These are phyloP conservation scores for Drosophila kikkawai DNA, from an alignment of 1,140 invertebrate genomes.

Conservation along the genomic window DNA sequence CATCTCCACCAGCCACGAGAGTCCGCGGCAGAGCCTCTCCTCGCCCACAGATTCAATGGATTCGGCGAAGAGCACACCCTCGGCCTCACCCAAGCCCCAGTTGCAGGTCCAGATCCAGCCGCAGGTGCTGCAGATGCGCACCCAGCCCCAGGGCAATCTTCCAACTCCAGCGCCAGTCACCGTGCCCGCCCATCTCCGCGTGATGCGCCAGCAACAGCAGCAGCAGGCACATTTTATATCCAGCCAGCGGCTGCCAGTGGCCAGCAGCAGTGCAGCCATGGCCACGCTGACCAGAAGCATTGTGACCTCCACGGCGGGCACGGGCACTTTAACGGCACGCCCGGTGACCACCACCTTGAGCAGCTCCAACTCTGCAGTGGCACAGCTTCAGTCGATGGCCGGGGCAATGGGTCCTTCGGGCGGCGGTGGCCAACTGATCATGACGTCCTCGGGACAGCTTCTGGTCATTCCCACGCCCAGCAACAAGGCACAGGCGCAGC, in stretches of 20 bases:
- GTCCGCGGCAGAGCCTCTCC: conserved; percentile 69
- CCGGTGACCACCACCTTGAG: conserved; percentile 46
- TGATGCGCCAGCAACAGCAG: conserved; percentile 45
- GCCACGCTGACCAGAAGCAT: conserved; percentile 60
- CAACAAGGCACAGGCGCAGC: conserved; percentile 59
- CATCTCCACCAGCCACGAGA: conserved; percentile 84
- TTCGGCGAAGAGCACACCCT: conserved; percentile 60
- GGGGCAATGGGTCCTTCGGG: conserved; percentile 21
- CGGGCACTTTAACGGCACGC: conserved; percentile 38
- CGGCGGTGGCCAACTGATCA: conserved; percentile 77
- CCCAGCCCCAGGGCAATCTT: conserved; percentile 76
- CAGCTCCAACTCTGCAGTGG: conserved; percentile 37
- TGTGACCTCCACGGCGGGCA: conserved; percentile 60
- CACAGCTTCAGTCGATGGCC: conserved; percentile 63
- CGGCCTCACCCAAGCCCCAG: conserved; percentile 60
- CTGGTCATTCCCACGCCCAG: conserved; percentile 86
- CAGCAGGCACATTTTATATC: conserved; percentile 40
- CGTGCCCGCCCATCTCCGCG: conserved; percentile 87
- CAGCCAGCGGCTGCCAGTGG: conserved; percentile 38
- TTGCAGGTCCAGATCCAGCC: conserved; percentile 29
- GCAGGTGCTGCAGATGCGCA: conserved; percentile 47
- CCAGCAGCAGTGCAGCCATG: conserved; percentile 44
- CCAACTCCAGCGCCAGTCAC: conserved; percentile 88
- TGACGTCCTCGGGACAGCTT: conserved; percentile 84
- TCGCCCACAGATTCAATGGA: conserved; percentile 77